Conservation (phyloP, 2,797 vertebrate species). For the Sebastes vulpes region DNA sequence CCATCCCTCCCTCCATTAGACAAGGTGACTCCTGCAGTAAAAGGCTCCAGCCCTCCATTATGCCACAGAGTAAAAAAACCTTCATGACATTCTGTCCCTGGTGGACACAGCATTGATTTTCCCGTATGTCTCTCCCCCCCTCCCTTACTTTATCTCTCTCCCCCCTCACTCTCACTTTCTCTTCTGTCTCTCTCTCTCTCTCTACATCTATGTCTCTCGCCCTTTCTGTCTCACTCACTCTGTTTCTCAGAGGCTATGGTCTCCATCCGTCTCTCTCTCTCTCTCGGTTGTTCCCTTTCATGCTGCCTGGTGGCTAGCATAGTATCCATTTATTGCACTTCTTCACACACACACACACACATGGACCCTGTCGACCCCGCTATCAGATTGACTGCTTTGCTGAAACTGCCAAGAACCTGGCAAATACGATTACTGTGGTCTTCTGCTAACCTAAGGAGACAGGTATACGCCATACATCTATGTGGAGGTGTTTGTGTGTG, state of each 20-base stretch:
- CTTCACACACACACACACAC: not conserved
- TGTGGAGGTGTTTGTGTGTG: slow-evolving; percentile 51
- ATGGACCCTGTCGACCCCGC: slow-evolving; percentile 29
- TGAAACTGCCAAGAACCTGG: slow-evolving; percentile 73
- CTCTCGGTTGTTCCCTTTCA: slow-evolving; percentile 27
- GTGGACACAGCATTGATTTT: slow-evolving; percentile 83
- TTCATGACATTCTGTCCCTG: slow-evolving; percentile 81
- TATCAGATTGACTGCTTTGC: slow-evolving; percentile 66
- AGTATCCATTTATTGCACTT: slow-evolving; percentile 38
- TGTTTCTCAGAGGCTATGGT: slow-evolving; percentile 24
- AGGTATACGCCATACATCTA: slow-evolving; percentile 51
- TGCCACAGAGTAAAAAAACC: slow-evolving; percentile 64
- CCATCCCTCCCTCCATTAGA: slow-evolving; percentile 29
- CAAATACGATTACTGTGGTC: slow-evolving; percentile 61
- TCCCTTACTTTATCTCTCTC: not conserved
- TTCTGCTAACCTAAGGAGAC: slow-evolving; percentile 62
- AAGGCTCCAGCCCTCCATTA: slow-evolving; percentile 76
- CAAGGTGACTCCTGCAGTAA: slow-evolving; percentile 47
- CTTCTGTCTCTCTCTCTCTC: slow-evolving; percentile 2
- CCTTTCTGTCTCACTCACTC: slow-evolving; percentile 22
- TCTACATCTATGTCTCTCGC: not conserved
- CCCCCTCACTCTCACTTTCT: not conserved
- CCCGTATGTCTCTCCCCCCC: slow-evolving; percentile 54
- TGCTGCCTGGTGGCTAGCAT: slow-evolving; percentile 38
- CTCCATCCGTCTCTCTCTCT: slow-evolving; percentile 15